Percentiles rank a stretch among this genome's conserved stretches.
Conservation (phyloP, 2,113 vertebrate species). For the Cardinalis cardinalis region DNA sequence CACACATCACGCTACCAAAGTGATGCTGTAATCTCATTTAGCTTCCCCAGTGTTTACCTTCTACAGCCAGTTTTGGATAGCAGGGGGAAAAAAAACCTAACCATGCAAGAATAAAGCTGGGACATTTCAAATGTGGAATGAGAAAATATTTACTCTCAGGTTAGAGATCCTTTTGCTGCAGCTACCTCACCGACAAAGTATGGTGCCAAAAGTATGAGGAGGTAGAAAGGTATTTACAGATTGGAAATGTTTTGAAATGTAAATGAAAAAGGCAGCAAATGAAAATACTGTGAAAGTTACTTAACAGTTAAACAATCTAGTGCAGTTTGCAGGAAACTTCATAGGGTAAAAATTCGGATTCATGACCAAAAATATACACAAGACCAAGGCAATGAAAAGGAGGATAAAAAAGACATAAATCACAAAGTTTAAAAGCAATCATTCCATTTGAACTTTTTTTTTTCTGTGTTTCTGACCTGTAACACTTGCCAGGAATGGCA, state of each 20-base stretch:
- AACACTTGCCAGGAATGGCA: not conserved
- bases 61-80: not conserved
- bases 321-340: not conserved
- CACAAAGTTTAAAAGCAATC: not conserved
- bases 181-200: not conserved
- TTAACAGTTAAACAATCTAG: not conserved
- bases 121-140: not conserved
- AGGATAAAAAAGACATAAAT: not conserved
- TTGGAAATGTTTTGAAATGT: not conserved
- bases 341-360: not conserved
- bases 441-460: not conserved
- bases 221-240: not conserved
- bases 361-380: not conserved
- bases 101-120: not conserved
- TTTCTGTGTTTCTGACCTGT: not conserved
- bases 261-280: not conserved
- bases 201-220: not conserved
- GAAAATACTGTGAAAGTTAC: not conserved
- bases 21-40: constrained; percentile 41
- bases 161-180: not conserved
- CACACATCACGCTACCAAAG: constrained; percentile 47
- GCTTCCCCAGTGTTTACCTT: constrained; percentile 6
- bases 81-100: rapidly evolving
- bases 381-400: not conserved
- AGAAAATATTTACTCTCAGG: not conserved